phyloP scores from a whole-genome alignment of 2,113 vertebrate genomes.

The Takifugu bimaculatus region DNA sequence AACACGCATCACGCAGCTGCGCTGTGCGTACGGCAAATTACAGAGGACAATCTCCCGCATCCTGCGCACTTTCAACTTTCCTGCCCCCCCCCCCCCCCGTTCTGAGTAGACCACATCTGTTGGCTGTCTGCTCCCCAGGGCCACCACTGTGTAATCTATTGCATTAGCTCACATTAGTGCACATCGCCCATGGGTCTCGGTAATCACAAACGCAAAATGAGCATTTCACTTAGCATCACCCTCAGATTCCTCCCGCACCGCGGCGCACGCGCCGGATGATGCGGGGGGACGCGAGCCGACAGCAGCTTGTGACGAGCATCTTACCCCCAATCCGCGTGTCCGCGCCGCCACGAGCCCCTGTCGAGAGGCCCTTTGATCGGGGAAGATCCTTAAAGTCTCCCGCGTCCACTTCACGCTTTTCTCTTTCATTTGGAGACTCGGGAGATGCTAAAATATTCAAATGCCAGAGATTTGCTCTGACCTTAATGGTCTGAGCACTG shows the following conservation, averaged over 20 bases:
- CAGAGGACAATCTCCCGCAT: slow-evolving; percentile 66
- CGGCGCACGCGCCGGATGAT: slow-evolving; percentile 58
- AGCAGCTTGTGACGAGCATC: slow-evolving; percentile 60
- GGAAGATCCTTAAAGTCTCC: slow-evolving; percentile 24
- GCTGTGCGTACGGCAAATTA: slow-evolving; percentile 60
- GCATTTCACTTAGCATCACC: slow-evolving; percentile 81
- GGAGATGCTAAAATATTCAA: slow-evolving; percentile 1
- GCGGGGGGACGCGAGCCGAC: slow-evolving; percentile 45
- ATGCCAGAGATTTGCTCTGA: not conserved
- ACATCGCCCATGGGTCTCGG: slow-evolving; percentile 80
- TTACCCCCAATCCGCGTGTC: slow-evolving; percentile 43
- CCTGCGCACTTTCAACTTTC: slow-evolving; percentile 69
- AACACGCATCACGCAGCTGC: slow-evolving; percentile 35
- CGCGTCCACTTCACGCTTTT: slow-evolving; percentile 10
- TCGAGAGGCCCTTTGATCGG: slow-evolving; percentile 39
- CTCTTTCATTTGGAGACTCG: slow-evolving; percentile 1
- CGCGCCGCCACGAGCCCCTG: slow-evolving; percentile 44
- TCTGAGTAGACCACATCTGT: slow-evolving; percentile 78
- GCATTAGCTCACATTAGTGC: slow-evolving; percentile 86
- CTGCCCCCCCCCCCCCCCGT: not conserved
- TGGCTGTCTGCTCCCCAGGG: slow-evolving; percentile 79
- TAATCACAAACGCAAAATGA: slow-evolving; percentile 82
- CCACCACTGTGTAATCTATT: slow-evolving; percentile 81
- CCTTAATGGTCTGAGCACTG: not conserved
- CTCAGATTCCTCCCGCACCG: slow-evolving; percentile 64